Evolutionary conservation across 2,797 vertebrate species (phyloP), one percentile per base, ranked within the genome.

Genomic region (Urosaurus nigricauda): DNA sequence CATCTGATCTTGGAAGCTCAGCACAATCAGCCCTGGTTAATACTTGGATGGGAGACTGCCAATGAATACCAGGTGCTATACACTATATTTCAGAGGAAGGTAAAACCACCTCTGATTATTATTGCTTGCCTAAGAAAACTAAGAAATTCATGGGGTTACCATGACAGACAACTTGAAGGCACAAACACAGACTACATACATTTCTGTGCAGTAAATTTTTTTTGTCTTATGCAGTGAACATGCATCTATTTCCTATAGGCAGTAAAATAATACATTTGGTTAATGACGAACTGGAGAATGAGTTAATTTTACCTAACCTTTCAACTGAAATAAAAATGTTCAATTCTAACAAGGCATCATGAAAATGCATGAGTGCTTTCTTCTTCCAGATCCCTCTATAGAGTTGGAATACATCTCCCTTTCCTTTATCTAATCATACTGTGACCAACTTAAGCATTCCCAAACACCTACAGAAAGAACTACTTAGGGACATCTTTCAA

Each of bases 391-490:
- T 2, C 40, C 40, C n/a, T 2, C 63, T 16, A 1, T 1, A 29
- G 19, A 75, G 21, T 73, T 90, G 91, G 83, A 92, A 93, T 26
- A 29, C 0, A 0, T 53, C 9, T 68, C 58, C 93, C 68, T 14
- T 78, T 83, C 26, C 75, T 81, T 75, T 73, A 90, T 9, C 26
- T 84, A 79, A 13, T 51, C 74, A 53, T 5, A 0, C 68, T 94
- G 71, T 68, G 80, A 58, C 78, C 88, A 90, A 90, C 90, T 37
- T 37, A 89, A 89, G 90, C 21, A 85, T 68, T 82, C 40, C 40
- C 21, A 90, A 91, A 92, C 12, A 14, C 84, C 89, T 75, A 88
- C 63, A 35, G 86, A 89, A 88, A 29, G 84, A 77, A 35, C 86
- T 87, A 60, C 84, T 84, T 92, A 68, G 58, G 40, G 35, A 73